These are phyloP conservation scores for Isurus oxyrinchus DNA, from an alignment of 2,113 vertebrate genomes.

Conservation along the genomic window DNA sequence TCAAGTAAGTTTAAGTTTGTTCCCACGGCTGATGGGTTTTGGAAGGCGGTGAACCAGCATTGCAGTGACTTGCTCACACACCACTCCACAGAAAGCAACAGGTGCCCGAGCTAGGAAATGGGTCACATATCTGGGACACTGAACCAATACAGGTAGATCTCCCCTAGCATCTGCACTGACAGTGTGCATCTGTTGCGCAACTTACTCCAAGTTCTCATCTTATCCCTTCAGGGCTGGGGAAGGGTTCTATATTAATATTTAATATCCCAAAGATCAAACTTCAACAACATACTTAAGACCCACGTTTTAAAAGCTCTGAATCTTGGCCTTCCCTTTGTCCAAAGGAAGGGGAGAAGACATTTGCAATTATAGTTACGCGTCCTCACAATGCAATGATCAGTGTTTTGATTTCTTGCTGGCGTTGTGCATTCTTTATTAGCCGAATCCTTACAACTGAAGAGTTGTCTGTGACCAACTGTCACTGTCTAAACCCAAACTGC, in stretches of 20 bases:
- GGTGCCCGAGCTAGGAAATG: not conserved
- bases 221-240: not conserved
- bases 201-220: not conserved
- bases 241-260: not conserved
- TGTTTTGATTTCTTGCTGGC: not conserved
- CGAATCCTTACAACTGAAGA: not conserved
- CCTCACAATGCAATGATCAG: not conserved
- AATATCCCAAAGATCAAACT: not conserved
- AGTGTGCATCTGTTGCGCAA: not conserved
- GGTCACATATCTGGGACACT: conserved; percentile 16
- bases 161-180: not conserved
- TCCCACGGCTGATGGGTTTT: no score
- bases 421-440: not conserved
- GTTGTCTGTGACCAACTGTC: not conserved
- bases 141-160: not conserved
- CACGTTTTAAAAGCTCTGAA: not conserved
- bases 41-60: no score
- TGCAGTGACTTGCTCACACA: no score
- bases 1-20: not conserved
- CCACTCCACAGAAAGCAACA: not conserved
- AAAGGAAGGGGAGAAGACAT: not conserved
- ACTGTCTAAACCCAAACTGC: not conserved
- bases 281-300: not conserved
- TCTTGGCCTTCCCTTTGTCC: not conserved
- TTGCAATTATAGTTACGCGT: not conserved